Percentiles rank a stretch among this genome's conserved stretches.
Evolutionary conservation across 1,140 invertebrate species (phyloP).

Genomic region (Aphaenogaster ashmeadi): DNA sequence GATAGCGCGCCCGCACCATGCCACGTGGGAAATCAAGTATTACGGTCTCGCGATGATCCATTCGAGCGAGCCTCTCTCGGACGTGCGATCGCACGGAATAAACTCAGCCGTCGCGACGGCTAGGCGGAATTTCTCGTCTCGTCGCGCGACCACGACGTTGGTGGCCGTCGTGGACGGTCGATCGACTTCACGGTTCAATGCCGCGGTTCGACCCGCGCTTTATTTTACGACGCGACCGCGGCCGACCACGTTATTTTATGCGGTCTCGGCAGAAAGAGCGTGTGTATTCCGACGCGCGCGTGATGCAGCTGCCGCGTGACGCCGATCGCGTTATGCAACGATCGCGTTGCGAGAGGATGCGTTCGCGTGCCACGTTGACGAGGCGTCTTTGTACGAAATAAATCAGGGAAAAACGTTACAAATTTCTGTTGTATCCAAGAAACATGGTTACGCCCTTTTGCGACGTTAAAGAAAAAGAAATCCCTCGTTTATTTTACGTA

Average conservation of each 20-base stretch:
- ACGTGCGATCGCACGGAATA: constrained; percentile 39
- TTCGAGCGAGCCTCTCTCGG: constrained; percentile 33
- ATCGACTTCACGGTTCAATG: constrained; percentile 42
- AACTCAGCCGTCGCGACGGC: constrained; percentile 44
- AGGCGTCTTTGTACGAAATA: not conserved
- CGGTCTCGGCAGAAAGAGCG: not conserved
- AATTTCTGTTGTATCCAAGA: not conserved
- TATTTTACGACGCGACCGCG: constrained; percentile 26
- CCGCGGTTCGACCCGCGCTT: constrained; percentile 15
- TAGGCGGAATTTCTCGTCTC: constrained; percentile 1
- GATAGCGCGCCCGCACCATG: constrained; percentile 58
- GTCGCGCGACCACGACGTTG: constrained; percentile 29
- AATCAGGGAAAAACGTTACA: not conserved
- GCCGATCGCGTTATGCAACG: constrained; percentile 40
- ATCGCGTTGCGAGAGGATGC: constrained; percentile 13
- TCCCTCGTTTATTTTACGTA: not conserved
- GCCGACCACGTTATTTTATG: constrained; percentile 3
- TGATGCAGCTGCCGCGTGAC: constrained; percentile 50
- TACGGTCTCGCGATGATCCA: constrained; percentile 57
- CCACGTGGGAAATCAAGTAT: constrained; percentile 76
- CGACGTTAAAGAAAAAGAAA: not conserved
- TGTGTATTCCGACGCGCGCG: constrained; percentile 13
- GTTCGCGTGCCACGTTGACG: not conserved
- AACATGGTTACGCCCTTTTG: not conserved
- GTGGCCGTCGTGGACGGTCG: constrained; percentile 38